Evolutionary conservation across 2,888 invertebrate genomes (phyloP).

Genomic region (Xiphydria camelus): DNA sequence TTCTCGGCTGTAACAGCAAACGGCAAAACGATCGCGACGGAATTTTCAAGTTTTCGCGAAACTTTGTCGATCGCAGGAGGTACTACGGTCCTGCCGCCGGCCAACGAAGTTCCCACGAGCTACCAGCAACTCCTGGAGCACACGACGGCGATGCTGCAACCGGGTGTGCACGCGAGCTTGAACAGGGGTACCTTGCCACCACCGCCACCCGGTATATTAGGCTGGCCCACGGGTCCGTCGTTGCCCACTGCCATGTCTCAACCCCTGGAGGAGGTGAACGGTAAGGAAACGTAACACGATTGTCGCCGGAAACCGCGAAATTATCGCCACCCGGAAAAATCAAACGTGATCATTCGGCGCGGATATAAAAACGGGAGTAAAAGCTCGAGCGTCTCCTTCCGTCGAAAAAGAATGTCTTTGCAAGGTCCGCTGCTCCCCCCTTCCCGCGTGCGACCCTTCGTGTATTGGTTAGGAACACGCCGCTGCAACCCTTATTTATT

Average conservation of each 20-base stretch:
- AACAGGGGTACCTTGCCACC: constrained; percentile 45
- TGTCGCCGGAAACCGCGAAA: too few relatives aligned
- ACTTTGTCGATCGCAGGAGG: constrained; percentile 29
- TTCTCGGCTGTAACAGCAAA: too few relatives aligned
- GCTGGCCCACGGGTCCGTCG: constrained; percentile 37
- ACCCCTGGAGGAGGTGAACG: constrained; percentile 51
- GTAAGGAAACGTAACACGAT: constrained; percentile 33
- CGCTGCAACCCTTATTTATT: constrained; percentile 55
- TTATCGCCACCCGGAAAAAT: too few relatives aligned
- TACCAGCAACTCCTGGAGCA: constrained; percentile 55
- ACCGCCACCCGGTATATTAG: constrained; percentile 37
- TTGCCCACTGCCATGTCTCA: constrained; percentile 44
- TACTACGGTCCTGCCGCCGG: constrained; percentile 45
- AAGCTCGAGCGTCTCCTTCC: too few relatives aligned
- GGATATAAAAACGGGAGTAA: too few relatives aligned
- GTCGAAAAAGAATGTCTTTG: too few relatives aligned
- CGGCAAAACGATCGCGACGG: neutral
- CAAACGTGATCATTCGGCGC: too few relatives aligned
- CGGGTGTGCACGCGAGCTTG: constrained; percentile 45
- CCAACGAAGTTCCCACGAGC: constrained; percentile 46
- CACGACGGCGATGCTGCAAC: constrained; percentile 51
- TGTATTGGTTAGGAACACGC: constrained; percentile 24
- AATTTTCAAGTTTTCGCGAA: too few relatives aligned
- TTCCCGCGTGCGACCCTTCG: too few relatives aligned
- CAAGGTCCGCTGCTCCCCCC: too few relatives aligned